These are phyloP conservation scores for Trachelus iudaicus DNA, from an alignment of 2,888 invertebrate genomes.

Conservation along the genomic window DNA sequence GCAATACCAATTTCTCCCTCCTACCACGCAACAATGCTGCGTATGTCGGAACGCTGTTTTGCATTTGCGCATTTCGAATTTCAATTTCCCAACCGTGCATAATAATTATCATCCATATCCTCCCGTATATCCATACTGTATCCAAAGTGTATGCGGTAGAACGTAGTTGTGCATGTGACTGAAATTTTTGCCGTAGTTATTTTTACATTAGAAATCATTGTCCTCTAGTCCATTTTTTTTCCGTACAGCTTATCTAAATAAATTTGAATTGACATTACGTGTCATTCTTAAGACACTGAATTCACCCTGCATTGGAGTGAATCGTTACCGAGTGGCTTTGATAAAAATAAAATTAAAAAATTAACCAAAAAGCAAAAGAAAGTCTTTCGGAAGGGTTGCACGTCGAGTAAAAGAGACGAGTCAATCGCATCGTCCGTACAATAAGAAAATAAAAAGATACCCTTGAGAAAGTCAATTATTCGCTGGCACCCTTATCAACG, in stretches of 20 bases:
- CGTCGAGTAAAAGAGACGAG: not conserved
- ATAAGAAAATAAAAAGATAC: not conserved
- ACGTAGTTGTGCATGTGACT: conserved; percentile 17
- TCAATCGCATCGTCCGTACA: not conserved
- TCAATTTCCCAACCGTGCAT: not conserved
- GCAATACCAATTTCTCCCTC: no score
- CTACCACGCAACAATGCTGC: not conserved
- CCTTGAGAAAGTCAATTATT: not conserved
- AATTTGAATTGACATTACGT: not conserved
- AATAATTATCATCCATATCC: not conserved
- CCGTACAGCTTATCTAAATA: not conserved
- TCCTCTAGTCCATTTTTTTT: not conserved
- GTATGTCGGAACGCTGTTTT: not conserved
- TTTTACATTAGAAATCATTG: not conserved
- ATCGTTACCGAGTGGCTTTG: not conserved
- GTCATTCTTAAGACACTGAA: not conserved
- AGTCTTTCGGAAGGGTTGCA: not conserved
- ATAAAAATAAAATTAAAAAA: not conserved
- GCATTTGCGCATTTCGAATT: not conserved
- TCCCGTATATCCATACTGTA: not conserved
- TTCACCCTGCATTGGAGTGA: not conserved
- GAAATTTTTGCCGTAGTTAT: conserved; percentile 1
- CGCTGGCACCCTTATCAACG: not conserved
- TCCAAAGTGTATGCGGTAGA: not conserved
- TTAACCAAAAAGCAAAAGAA: not conserved